Conservation (phyloP, 2,797 vertebrate genomes). For the Eutrigla gurnardus region DNA sequence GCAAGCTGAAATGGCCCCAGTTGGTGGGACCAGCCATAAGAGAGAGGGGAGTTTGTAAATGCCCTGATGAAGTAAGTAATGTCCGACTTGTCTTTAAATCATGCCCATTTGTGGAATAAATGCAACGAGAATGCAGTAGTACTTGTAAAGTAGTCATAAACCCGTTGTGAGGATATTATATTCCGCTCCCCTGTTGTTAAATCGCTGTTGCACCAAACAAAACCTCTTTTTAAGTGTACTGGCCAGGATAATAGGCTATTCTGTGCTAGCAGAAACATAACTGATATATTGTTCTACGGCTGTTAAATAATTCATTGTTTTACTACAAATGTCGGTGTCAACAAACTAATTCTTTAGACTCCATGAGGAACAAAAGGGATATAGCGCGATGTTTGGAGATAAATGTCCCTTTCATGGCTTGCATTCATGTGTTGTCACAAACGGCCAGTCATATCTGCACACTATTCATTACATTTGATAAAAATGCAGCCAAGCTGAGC, state of each 20-base stretch:
- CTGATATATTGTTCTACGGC: constrained; percentile 17
- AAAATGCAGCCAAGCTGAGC: constrained; percentile 1
- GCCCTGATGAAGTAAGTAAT: constrained; percentile 1
- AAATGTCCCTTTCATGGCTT: constrained; percentile 22
- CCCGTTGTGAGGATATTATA: constrained; percentile 10
- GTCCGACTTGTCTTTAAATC: constrained; percentile 20
- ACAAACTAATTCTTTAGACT: constrained; percentile 45
- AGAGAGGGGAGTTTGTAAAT: constrained; percentile 1
- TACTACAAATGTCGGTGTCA: constrained; percentile 24
- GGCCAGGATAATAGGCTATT: constrained; percentile 28
- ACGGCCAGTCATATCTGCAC: not conserved
- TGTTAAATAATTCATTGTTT: constrained; percentile 49
- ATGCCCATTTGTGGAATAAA: constrained; percentile 4
- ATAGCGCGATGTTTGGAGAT: not conserved
- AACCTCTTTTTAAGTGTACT: constrained; percentile 22
- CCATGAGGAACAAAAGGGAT: constrained; percentile 10
- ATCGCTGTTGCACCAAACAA: constrained; percentile 13
- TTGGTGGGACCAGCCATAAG: constrained; percentile 2
- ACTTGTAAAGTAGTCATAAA: constrained; percentile 12
- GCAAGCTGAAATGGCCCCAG: constrained; percentile 15
- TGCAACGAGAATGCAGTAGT: not conserved
- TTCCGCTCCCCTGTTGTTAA: constrained; percentile 16
- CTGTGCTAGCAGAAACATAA: constrained; percentile 20
- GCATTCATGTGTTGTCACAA: constrained; percentile 1
- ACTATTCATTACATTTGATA: constrained; percentile 27